Percentiles rank a stretch among this genome's conserved stretches.
Conservation (phyloP, 1,140 invertebrate species). For the Phenacoccus solenopsis region DNA sequence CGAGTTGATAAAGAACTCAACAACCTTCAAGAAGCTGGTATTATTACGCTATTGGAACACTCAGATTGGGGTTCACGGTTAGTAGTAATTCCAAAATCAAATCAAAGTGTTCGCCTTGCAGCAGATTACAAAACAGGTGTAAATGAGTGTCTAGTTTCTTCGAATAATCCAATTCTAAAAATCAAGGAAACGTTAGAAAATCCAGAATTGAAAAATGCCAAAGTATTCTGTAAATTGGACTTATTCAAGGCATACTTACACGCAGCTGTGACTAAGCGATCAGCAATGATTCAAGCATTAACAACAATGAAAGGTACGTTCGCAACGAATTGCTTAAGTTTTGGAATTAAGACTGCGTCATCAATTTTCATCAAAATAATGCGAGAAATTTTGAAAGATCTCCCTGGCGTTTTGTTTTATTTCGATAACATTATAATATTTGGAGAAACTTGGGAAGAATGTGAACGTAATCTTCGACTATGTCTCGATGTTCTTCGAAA, state of each 20-base stretch:
- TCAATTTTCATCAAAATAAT: constrained; percentile 40
- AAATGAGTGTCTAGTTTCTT: constrained; percentile 16
- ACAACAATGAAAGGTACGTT: constrained; percentile 32
- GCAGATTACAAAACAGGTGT: constrained; percentile 36
- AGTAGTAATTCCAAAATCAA: constrained; percentile 33
- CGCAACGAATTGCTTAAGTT: constrained; percentile 34
- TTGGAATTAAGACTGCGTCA: constrained; percentile 38
- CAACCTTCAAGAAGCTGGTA: constrained; percentile 23
- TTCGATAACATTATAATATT: constrained; percentile 30
- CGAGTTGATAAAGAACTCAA: constrained; percentile 22
- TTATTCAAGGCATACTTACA: constrained; percentile 30
- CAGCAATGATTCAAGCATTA: constrained; percentile 31
- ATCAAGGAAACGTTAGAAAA: constrained; percentile 19
- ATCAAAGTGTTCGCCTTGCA: constrained; percentile 33
- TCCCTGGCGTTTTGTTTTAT: constrained; percentile 28
- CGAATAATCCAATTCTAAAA: constrained; percentile 16
- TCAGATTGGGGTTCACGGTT: constrained; percentile 33
- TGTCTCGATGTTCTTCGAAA: constrained; percentile 13
- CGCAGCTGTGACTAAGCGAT: constrained; percentile 26
- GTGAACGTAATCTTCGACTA: background rate
- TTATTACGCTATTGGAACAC: constrained; percentile 28
- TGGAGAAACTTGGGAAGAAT: constrained; percentile 25
- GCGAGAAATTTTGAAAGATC: constrained; percentile 31
- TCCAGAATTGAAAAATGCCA: constrained; percentile 19
- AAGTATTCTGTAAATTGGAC: constrained; percentile 29